Evolutionary conservation across 2,888 invertebrate species (phyloP).

Genomic region (Neoscelio sp.): DNA sequence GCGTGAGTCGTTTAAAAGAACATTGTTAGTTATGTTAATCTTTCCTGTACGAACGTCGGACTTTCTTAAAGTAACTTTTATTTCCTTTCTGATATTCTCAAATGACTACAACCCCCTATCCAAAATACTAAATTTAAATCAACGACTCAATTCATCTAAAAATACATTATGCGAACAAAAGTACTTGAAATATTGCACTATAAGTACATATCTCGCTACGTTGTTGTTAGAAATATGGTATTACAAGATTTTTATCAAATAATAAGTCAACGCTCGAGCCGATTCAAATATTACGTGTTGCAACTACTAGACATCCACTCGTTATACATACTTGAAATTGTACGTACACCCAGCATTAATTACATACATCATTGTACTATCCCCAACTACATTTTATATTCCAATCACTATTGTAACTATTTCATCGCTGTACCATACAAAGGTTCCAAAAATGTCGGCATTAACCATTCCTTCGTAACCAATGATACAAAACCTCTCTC

Average conservation of each 20-base stretch:
- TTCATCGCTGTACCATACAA: no score
- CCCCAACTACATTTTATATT: neutral
- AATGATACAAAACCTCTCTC: neutral
- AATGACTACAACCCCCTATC: no score
- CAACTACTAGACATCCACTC: no score
- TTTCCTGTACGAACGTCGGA: neutral
- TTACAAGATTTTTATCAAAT: conserved; percentile 51
- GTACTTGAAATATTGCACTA: conserved; percentile 1
- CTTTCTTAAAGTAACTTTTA: conserved; percentile 1
- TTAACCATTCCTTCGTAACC: no score
- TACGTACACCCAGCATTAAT: no score
- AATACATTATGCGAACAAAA: conserved; percentile 18
- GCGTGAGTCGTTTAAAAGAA: conserved; percentile 11
- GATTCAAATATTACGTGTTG: conserved; percentile 23
- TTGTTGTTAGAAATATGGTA: conserved; percentile 30
- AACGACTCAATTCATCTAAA: neutral
- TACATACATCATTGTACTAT: no score
- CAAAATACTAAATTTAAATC: neutral
- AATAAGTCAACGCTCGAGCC: conserved; percentile 53
- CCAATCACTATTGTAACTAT: neutral
- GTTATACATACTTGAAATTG: no score
- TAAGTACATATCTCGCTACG: conserved; percentile 16
- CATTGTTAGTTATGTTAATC: neutral
- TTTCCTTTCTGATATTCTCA: neutral
- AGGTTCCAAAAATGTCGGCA: no score